These are phyloP conservation scores for Diachasma alloeum DNA, from an alignment of 1,140 invertebrate species.

Conservation along the genomic window DNA sequence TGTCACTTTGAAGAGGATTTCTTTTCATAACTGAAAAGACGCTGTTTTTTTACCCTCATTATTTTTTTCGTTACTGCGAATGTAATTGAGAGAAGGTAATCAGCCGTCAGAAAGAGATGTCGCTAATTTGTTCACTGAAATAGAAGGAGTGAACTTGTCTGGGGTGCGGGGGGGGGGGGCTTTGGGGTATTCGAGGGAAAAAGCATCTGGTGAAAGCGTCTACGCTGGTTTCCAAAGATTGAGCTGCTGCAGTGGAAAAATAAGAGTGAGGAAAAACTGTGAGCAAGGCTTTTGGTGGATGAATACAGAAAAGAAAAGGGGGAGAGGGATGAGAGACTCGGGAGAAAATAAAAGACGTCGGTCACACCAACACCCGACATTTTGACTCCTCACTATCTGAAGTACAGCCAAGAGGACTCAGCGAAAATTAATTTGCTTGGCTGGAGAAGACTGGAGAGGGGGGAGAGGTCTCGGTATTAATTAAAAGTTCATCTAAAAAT, in stretches of 20 bases:
- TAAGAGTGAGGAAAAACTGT: background rate
- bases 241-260: background rate
- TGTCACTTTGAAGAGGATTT: too few relatives aligned
- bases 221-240: background rate
- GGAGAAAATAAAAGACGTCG: background rate
- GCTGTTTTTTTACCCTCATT: constrained; percentile 30
- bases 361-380: background rate
- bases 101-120: constrained; percentile 43
- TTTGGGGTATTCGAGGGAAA: background rate
- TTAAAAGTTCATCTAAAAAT: constrained; percentile 16
- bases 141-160: constrained; percentile 20
- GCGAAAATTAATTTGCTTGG: background rate
- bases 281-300: background rate
- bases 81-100: constrained; percentile 41
- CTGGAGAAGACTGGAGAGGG: background rate
- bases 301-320: background rate
- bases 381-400: background rate
- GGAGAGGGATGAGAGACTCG: background rate
- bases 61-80: constrained; percentile 39
- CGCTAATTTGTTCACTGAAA: constrained; percentile 42
- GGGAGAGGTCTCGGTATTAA: background rate
- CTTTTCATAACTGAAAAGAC: background rate
- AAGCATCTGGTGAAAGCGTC: background rate
- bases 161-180: constrained; percentile 11
- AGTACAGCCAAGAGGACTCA: background rate